Evolutionary conservation across 2,888 invertebrate genomes (phyloP), one percentile per base, ranked within the genome.

Genomic region (Drosophila mulleri): DNA sequence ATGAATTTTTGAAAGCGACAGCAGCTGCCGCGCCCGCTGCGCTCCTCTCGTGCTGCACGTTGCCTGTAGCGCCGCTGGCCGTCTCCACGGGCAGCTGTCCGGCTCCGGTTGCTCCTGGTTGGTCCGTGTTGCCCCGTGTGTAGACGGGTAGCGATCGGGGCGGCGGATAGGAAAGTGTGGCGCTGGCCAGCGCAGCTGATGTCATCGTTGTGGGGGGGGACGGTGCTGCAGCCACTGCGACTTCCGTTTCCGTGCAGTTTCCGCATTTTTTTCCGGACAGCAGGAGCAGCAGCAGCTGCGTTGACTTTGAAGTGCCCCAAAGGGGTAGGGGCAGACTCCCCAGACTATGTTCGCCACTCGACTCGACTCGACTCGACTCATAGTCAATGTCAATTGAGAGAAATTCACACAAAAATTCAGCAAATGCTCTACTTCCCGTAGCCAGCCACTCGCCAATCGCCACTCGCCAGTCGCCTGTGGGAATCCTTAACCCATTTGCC

Each of bases 221-320:
- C 67, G 75, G 73, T 72, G 84, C 71, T 81, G 87, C 72, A 85
- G 88, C 86, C 86, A 87, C 83, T 87, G 90, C 86, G 86, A 87
- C 86, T 87, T 87, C 86, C 86, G 86, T 81, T 87, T 87, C 86
- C 86, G 90, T 87, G 73, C 90, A 88, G 86, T 79, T 88, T 89
- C 86, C 86, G 88, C 79, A 73, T 75, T 87, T 81, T 74, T 74
- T 89, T 82, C 80, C 76, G 73, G 83, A 4, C 29, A 29, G 29
- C 54, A 41, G 8, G 41, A 39, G 41, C 54, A 39, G 41, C 54
- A 54, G 54, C 84, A 85, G 89, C 84, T 85, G 84, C 84, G 69
- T 66, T 89, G 88, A 88, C 89, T 86, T 89, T 86, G 83, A 89
- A 88, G 88, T 80, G 85, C 78, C 75, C 58, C 82, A 82, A 63